These are phyloP conservation scores for Enteromius thamalakanensis DNA, from an alignment of 2,797 vertebrate genomes.

Conservation along the genomic window DNA sequence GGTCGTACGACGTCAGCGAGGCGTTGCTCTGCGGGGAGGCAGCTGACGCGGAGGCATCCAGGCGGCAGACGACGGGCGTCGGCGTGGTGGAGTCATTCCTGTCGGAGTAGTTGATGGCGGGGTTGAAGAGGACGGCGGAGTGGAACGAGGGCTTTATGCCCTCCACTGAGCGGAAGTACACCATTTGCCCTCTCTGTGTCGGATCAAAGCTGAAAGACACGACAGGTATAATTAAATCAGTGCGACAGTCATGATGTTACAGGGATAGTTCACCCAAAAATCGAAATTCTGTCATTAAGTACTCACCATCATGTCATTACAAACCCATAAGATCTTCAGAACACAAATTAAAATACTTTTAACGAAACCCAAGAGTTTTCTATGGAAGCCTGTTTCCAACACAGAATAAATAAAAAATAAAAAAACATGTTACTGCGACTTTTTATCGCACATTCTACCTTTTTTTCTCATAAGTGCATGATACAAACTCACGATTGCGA, in stretches of 20 bases:
- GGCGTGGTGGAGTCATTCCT: conserved; percentile 60
- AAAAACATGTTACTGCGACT: too few species aligned
- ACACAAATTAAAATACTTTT: background rate
- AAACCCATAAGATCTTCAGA: background rate
- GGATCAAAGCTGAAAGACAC: conserved; percentile 66
- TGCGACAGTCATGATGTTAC: background rate
- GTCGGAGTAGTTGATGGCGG: conserved; percentile 65
- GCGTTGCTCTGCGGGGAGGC: conserved; percentile 66
- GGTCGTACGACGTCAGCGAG: conserved; percentile 66
- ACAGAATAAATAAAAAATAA: too few species aligned
- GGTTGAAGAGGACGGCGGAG: conserved; percentile 69
- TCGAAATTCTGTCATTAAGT: background rate
- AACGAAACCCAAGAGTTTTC: background rate
- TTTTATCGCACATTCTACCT: too few species aligned
- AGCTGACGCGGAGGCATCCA: conserved; percentile 45
- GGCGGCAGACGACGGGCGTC: conserved; percentile 57
- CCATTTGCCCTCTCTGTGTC: conserved; percentile 67
- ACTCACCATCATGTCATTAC: background rate
- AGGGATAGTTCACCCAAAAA: background rate
- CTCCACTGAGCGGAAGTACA: conserved; percentile 74
- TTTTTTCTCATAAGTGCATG: too few species aligned
- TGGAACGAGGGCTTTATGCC: conserved; percentile 62
- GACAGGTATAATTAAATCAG: background rate
- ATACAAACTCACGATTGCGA: too few species aligned
- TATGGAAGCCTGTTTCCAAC: too few species aligned